Base-by-base conservation (phyloP, 2,113 vertebrate genomes). In the Brachyhypopomus gauderio region DNA sequence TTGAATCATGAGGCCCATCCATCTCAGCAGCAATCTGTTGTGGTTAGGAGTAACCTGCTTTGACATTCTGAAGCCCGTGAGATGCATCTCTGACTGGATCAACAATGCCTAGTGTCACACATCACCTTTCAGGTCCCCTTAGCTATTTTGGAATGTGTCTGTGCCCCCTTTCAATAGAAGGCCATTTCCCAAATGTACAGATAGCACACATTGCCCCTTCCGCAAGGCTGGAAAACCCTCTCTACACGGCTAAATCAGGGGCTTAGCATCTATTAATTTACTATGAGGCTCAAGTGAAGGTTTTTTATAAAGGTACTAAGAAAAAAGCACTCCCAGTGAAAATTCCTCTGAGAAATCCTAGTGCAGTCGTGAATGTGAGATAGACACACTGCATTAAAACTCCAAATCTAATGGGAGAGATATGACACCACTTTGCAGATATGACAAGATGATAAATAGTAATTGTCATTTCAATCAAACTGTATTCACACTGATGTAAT, bases 21-120 rank as follows among this genome's bases (percentile, higher is more conserved):
- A 85, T 86, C 85, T 88, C 84, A 81, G 84, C 76, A 85, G 88
- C 91, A 87, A 88, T 93, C 91, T 88, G 79, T 14, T 81, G 75
- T 48, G 87, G 89, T 91, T 92, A 92, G 87, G 86, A 77, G 86
- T 92, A 92, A 93, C 89, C 69, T 52, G 80, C 86, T 86, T 83
- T 92, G 92, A 93, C 93, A 92, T 88, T 85, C 87, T 90, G 91
- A 92, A 89, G 89, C 86, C 91, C 90, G 87, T 88, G 89, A 88
- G 92, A 91, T 87, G 89, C 91, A 92, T 91, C 91, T 86, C 87
- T 88, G 63, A 88, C 83, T 85, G 22, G 16, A 67, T 87, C 88
- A 91, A 92, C 92, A 91, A 92, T 91, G 91, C 86, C 89, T 81
- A 88, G 88, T 90, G 90, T 92, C 91, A 93, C 89, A 87, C 82